Evolutionary conservation across 2,888 invertebrate genomes (phyloP).

Genomic region (Callinectes sapidus): DNA sequence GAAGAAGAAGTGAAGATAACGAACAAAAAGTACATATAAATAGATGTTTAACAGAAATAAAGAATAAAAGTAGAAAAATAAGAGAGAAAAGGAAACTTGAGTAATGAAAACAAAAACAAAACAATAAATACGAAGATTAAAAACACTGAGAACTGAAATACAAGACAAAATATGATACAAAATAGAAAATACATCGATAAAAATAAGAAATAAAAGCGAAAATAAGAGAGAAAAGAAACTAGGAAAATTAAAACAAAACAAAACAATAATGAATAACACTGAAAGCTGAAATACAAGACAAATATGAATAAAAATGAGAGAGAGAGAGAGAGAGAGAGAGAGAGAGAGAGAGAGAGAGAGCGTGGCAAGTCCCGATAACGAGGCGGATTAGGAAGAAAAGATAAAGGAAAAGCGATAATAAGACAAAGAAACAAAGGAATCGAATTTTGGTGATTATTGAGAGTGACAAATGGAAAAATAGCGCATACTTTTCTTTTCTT

Average conservation of each 20-base stretch:
- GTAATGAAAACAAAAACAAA: no score
- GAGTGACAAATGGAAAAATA: slow-evolving; percentile 20
- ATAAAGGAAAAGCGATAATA: background rate
- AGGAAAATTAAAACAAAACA: background rate
- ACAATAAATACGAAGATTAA: no score
- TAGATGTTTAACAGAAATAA: no score
- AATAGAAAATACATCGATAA: background rate
- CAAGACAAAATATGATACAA: background rate
- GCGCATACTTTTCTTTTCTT: background rate
- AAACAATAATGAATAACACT: background rate
- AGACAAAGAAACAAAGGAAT: background rate
- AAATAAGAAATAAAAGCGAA: background rate
- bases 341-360: background rate
- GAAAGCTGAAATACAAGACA: background rate
- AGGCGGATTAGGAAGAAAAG: background rate
- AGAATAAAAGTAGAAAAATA: no score
- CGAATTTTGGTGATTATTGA: background rate
- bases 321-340: no score
- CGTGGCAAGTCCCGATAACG: background rate
- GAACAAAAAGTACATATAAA: no score
- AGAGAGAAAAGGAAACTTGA: no score
- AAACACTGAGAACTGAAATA: no score
- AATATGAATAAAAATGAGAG: background rate
- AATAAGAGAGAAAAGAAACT: no score
- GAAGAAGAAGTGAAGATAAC: no score